Conservation (phyloP, 2,113 vertebrate species). For the Aplodontia rufa region DNA sequence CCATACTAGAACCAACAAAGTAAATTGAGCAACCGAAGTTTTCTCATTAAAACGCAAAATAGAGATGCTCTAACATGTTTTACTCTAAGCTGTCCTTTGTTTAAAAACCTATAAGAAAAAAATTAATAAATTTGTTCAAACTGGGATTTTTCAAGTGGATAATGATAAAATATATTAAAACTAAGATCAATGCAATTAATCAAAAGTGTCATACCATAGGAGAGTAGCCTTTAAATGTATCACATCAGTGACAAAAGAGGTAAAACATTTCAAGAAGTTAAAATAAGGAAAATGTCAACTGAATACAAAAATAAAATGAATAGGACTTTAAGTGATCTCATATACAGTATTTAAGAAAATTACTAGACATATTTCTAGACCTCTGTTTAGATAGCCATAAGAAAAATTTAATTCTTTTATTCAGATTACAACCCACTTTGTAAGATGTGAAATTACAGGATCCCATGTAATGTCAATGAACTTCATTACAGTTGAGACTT, state of each 20-base stretch:
- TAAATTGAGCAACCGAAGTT: not conserved
- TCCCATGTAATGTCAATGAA: not conserved
- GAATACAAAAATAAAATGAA: constrained; percentile 32
- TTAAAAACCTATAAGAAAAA: not conserved
- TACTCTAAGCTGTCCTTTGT: not conserved
- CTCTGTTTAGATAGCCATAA: not conserved
- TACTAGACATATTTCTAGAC: not conserved
- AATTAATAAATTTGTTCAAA: not conserved
- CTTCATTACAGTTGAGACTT: constrained; percentile 12
- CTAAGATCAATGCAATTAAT: not conserved
- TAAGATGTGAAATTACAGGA: constrained; percentile 15
- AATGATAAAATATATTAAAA: constrained; percentile 4
- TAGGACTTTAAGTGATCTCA: not conserved
- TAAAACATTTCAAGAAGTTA: constrained; percentile 11
- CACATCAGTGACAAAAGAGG: not conserved
- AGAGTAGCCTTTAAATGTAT: not conserved
- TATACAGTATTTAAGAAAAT: not conserved
- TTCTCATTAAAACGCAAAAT: constrained; percentile 49
- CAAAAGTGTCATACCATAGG: not conserved
- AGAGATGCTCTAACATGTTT: not conserved
- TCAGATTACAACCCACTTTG: not conserved
- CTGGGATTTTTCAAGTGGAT: not conserved
- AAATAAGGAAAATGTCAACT: constrained; percentile 41
- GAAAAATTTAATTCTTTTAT: not conserved
- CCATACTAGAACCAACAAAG: not conserved